phyloP scores from a whole-genome alignment of 2,888 invertebrate genomes.

The Parnassius orleans region DNA sequence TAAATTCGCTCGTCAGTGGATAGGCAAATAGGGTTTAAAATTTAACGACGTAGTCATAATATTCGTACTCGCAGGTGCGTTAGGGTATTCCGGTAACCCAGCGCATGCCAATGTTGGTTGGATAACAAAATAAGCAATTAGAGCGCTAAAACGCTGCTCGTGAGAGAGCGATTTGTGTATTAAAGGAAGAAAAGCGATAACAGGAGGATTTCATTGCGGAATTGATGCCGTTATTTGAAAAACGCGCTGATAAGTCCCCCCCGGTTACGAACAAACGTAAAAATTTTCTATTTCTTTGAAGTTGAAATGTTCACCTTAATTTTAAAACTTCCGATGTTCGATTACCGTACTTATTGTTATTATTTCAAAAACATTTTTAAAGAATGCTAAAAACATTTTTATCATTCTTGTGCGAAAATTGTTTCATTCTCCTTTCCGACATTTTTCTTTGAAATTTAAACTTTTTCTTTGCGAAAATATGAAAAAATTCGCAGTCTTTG shows the following conservation, averaged over 20 bases:
- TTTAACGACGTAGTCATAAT: slow-evolving; percentile 45
- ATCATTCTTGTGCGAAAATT: not conserved
- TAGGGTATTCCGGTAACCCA: slow-evolving; percentile 44
- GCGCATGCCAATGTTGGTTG: slow-evolving; percentile 48
- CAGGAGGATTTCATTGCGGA: slow-evolving; percentile 57
- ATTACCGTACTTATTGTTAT: slow-evolving; percentile 2
- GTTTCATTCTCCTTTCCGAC: no score
- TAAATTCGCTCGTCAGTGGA: slow-evolving; percentile 37
- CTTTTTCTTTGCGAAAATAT: no score
- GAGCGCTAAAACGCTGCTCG: slow-evolving; percentile 48
- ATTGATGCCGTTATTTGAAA: slow-evolving; percentile 56
- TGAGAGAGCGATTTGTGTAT: slow-evolving; percentile 48
- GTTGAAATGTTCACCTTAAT: slow-evolving; percentile 63
- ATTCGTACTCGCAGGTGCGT: slow-evolving; percentile 29
- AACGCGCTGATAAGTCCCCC: slow-evolving; percentile 67
- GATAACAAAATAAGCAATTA: slow-evolving; percentile 54
- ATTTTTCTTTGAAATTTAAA: no score
- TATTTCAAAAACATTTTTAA: not conserved
- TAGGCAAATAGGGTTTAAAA: slow-evolving; percentile 49
- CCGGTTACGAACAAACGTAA: slow-evolving; percentile 53
- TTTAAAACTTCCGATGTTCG: slow-evolving; percentile 49
- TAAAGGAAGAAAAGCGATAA: slow-evolving; percentile 52
- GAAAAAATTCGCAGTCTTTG: no score
- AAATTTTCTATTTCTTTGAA: slow-evolving; percentile 47
- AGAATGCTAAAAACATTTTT: not conserved